A percentile compares a stretch with the other conserved stretches of the same genome.
phyloP scores from a whole-genome alignment of 2,888 invertebrate genomes.

The Meteorus cinctellus region DNA sequence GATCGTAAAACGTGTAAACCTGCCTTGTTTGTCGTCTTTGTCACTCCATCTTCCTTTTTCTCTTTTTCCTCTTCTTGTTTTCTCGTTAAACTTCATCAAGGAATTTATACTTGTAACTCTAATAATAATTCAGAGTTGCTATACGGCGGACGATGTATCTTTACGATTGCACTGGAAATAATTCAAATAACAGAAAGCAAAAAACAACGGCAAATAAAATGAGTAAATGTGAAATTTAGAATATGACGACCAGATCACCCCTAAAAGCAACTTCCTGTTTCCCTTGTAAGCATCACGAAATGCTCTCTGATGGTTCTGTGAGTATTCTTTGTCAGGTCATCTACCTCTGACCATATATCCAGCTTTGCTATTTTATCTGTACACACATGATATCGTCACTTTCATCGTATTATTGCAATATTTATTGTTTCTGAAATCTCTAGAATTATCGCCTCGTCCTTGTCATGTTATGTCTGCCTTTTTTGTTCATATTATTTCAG shows the following conservation, averaged over 20 bases:
- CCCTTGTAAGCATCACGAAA: constrained; percentile 17
- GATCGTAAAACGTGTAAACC: constrained; percentile 49
- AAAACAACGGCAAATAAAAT: neutral
- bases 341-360: constrained; percentile 14
- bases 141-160: constrained; percentile 6
- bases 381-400: neutral
- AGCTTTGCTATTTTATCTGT: neutral
- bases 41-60: constrained; percentile 20
- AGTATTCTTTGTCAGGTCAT: constrained; percentile 28
- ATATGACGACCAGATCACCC: constrained; percentile 33
- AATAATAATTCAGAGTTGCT: constrained; percentile 47
- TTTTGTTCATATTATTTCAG: neutral
- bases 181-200: neutral
- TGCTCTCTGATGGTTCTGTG: neutral
- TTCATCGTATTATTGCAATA: too few species aligned
- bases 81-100: constrained; percentile 39
- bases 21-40: constrained; percentile 17
- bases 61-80: constrained; percentile 38
- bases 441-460: too few species aligned
- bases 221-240: neutral
- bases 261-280: constrained; percentile 40
- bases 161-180: constrained; percentile 30
- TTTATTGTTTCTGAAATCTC: too few species aligned
- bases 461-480: neutral
- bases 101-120: constrained; percentile 42